Evolutionary conservation across 2,888 invertebrate genomes (phyloP).

Genomic region (Napeogenes sylphis): DNA sequence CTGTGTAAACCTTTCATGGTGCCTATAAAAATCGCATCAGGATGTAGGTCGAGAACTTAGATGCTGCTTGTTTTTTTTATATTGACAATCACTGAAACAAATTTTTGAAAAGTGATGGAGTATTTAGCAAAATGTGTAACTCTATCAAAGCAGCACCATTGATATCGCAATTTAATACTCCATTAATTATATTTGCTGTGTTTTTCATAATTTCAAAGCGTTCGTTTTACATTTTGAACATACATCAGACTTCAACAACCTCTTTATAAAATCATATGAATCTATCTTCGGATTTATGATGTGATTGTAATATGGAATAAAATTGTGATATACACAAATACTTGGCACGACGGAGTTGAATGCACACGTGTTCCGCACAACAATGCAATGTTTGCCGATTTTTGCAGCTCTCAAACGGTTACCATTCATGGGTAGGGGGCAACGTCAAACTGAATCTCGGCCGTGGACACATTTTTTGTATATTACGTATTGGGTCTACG

Average conservation of each 20-base stretch:
- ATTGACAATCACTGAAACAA: neutral
- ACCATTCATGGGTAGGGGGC: too few species aligned
- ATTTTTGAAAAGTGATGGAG: constrained; percentile 2
- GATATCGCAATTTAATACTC: constrained; percentile 9
- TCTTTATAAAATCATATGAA: too few species aligned
- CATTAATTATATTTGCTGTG: neutral
- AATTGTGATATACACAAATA: constrained; percentile 9
- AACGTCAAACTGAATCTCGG: too few species aligned
- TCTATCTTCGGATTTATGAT: too few species aligned
- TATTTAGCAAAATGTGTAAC: neutral
- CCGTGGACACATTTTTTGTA: too few species aligned
- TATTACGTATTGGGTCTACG: too few species aligned
- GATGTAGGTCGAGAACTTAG: neutral
- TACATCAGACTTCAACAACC: too few species aligned
- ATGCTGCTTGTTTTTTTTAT: constrained; percentile 1
- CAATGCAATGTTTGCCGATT: neutral
- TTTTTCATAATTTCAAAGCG: too few species aligned
- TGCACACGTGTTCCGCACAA: constrained; percentile 4
- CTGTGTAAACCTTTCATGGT: too few species aligned
- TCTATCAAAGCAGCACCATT: constrained; percentile 3
- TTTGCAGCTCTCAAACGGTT: constrained; percentile 2
- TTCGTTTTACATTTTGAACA: too few species aligned
- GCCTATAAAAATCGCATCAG: constrained; percentile 3
- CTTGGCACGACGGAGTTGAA: neutral
- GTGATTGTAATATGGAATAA: neutral